phyloP scores from a whole-genome alignment of 2,888 invertebrate genomes.

The Ormyrus pomaceus region DNA sequence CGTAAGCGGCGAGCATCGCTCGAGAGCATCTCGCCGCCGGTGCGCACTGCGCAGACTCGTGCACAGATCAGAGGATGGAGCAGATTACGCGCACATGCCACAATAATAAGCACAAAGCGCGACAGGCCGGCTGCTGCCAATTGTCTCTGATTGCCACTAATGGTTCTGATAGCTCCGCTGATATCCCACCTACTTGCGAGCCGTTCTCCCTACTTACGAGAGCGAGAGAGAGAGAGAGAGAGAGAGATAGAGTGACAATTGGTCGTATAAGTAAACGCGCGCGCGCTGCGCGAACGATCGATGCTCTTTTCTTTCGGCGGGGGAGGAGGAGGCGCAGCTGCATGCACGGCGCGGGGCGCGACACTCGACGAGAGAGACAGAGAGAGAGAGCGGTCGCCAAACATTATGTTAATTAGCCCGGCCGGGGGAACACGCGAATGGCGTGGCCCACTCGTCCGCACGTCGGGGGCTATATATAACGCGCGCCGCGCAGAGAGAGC shows the following conservation, averaged over 20 bases:
- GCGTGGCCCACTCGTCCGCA: slow-evolving; percentile 66
- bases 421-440: slow-evolving; percentile 64
- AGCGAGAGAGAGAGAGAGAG: not conserved
- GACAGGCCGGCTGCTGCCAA: slow-evolving; percentile 60
- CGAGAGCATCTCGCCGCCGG: not conserved
- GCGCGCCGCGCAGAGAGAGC: not conserved
- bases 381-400: not conserved
- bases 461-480: slow-evolving; percentile 59
- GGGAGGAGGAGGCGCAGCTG: no score
- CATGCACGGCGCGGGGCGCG: not conserved
- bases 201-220: not conserved
- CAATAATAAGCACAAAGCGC: slow-evolving; percentile 65
- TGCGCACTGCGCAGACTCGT: not conserved
- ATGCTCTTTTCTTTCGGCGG: slow-evolving; percentile 3
- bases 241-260: no score
- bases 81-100: slow-evolving; percentile 67
- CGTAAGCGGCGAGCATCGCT: not conserved
- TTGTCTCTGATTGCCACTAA: slow-evolving; percentile 67
- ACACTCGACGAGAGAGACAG: not conserved
- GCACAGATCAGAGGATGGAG: slow-evolving; percentile 62
- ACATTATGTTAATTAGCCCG: slow-evolving; percentile 65
- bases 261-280: no score
- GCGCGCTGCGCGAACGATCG: not conserved
- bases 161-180: slow-evolving; percentile 65
- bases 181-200: slow-evolving; percentile 58